These are phyloP conservation scores for Biston betularia DNA, from an alignment of 2,888 invertebrate genomes.

Conservation along the genomic window DNA sequence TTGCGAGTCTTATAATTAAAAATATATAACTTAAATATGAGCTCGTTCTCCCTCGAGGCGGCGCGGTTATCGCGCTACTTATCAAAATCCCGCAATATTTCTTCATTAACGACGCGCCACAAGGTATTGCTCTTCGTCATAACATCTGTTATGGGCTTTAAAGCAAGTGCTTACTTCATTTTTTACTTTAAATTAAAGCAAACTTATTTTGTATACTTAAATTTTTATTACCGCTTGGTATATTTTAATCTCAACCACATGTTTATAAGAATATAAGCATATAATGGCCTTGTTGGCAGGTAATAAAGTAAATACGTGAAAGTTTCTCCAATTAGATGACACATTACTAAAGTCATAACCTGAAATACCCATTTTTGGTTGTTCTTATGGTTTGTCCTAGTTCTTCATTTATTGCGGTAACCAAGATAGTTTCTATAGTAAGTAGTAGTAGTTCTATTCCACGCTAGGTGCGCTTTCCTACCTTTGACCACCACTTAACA, in stretches of 20 bases:
- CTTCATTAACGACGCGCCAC: conserved; percentile 79
- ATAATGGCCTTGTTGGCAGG: no score
- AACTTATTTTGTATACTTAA: conserved; percentile 3
- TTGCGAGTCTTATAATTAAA: conserved; percentile 69
- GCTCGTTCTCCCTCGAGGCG: conserved; percentile 61
- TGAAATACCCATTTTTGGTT: neutral
- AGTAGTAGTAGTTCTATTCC: no score
- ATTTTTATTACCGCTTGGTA: neutral
- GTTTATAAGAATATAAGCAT: no score
- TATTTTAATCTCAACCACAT: neutral
- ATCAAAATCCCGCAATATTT: conserved; percentile 81
- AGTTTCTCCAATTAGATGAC: no score
- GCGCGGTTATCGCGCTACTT: conserved; percentile 71
- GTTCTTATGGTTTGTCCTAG: no score
- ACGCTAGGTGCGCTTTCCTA: no score
- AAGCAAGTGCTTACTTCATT: conserved; percentile 32
- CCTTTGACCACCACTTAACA: no score
- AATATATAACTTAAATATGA: conserved; percentile 45
- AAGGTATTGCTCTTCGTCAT: conserved; percentile 63
- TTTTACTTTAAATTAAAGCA: neutral
- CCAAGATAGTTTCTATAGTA: no score
- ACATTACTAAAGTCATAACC: no score
- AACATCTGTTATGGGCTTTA: conserved; percentile 61
- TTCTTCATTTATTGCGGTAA: no score
- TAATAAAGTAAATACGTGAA: no score